These are phyloP conservation scores for Hydrolagus affinis DNA, from an alignment of 2,113 vertebrate species.

Conservation along the genomic window DNA sequence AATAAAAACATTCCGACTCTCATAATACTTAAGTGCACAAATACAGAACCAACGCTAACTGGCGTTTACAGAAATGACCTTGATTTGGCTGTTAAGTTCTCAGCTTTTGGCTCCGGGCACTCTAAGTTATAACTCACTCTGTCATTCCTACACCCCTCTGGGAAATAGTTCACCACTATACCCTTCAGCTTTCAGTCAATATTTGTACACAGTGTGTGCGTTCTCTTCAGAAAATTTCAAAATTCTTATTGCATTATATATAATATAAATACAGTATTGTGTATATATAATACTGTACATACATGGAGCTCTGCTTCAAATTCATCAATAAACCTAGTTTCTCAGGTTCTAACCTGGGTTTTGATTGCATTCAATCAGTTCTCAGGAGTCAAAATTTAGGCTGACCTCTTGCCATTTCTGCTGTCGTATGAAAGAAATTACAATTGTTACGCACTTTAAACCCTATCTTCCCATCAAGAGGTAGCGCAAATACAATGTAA, in stretches of 20 bases:
- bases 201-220: background rate
- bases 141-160: background rate
- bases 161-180: conserved; percentile 9
- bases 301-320: background rate
- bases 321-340: background rate
- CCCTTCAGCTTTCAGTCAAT: conserved; percentile 25
- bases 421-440: background rate
- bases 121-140: conserved; percentile 2
- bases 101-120: background rate
- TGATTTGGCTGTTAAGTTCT: background rate
- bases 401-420: background rate
- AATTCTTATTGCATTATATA: conserved; percentile 2
- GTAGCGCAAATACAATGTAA: conserved; percentile 12
- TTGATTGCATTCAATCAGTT: conserved; percentile 13
- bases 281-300: background rate
- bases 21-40: background rate
- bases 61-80: conserved; percentile 1
- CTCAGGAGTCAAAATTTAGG: conserved; percentile 12
- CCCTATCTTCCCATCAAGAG: background rate
- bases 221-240: background rate
- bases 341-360: background rate
- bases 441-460: background rate
- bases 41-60: background rate
- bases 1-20: background rate
- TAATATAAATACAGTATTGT: background rate